Evolutionary conservation across 2,797 vertebrate genomes (phyloP).

Genomic region (Pantherophis alleghaniensis): DNA sequence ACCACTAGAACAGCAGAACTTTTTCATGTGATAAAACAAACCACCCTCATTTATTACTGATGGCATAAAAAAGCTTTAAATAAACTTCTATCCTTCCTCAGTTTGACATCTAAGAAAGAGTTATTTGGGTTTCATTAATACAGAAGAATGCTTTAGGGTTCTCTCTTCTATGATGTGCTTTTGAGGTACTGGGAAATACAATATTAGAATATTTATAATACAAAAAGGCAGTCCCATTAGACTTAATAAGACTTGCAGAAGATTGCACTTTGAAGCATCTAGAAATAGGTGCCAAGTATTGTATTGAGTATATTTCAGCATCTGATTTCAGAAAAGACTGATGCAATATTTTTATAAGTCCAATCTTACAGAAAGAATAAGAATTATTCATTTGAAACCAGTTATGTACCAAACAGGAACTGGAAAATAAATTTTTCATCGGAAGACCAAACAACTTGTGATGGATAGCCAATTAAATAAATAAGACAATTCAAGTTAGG

Average conservation of each 20-base stretch:
- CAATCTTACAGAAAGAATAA: conserved; percentile 7
- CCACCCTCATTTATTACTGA: background rate
- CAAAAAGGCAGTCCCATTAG: background rate
- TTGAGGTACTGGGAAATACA: background rate
- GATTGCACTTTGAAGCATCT: background rate
- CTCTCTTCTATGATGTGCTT: background rate
- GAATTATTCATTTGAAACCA: background rate
- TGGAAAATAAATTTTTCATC: background rate
- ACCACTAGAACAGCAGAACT: background rate
- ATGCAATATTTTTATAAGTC: background rate
- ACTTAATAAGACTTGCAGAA: background rate
- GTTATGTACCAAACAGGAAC: conserved; percentile 15
- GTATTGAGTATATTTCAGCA: background rate
- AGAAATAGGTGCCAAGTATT: background rate
- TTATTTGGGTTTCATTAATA: background rate
- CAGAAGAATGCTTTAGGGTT: background rate
- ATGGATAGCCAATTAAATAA: conserved; percentile 4
- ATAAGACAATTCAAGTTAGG: background rate
- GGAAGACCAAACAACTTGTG: background rate
- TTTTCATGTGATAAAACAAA: background rate
- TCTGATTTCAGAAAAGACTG: conserved; percentile 1
- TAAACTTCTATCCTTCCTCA: background rate
- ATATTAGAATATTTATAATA: background rate
- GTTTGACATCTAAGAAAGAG: background rate
- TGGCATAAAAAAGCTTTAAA: background rate